Percentiles rank a stretch among this genome's conserved stretches.
phyloP scores from a whole-genome alignment of 2,888 invertebrate species.

The Tromatobia lineatoria region DNA sequence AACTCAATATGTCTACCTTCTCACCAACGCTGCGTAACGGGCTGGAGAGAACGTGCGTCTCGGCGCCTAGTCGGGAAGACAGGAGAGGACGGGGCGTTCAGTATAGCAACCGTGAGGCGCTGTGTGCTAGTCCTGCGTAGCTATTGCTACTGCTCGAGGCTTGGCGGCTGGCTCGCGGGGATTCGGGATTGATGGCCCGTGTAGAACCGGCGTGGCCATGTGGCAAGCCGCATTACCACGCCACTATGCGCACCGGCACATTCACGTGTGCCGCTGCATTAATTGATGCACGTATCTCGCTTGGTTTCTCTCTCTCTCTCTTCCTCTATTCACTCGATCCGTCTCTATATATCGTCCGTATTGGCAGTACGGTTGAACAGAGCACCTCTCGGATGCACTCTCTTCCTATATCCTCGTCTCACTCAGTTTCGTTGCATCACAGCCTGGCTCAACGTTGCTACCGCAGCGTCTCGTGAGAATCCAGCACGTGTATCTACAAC shows the following conservation, averaged over 20 bases:
- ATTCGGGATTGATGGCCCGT: conserved; percentile 79
- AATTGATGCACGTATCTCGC: conserved; percentile 80
- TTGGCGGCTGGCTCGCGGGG: conserved; percentile 53
- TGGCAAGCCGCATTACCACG: conserved; percentile 79
- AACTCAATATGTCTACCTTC: conserved; percentile 9
- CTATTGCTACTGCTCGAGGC: conserved; percentile 14
- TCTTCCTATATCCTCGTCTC: conserved; percentile 33
- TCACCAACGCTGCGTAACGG: conserved; percentile 12
- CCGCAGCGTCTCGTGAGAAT: conserved; percentile 80
- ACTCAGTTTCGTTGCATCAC: conserved; percentile 73
- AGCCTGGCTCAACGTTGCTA: conserved; percentile 68
- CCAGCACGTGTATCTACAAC: conserved; percentile 77
- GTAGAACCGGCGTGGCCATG: conserved; percentile 74
- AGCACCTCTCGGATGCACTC: conserved; percentile 40
- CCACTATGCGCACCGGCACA: conserved; percentile 80
- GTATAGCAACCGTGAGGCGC: conserved; percentile 1
- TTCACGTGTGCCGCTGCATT: conserved; percentile 83
- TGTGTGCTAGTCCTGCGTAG: background rate
- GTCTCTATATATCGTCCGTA: conserved; percentile 29
- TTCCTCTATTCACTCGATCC: background rate
- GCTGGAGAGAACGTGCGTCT: background rate
- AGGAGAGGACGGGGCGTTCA: background rate
- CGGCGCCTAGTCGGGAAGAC: conserved; percentile 18
- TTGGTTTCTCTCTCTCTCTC: conserved; percentile 11
- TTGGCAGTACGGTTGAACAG: conserved; percentile 33